phyloP scores from a whole-genome alignment of 2,888 invertebrate genomes.

The Leucophora obtusa region DNA sequence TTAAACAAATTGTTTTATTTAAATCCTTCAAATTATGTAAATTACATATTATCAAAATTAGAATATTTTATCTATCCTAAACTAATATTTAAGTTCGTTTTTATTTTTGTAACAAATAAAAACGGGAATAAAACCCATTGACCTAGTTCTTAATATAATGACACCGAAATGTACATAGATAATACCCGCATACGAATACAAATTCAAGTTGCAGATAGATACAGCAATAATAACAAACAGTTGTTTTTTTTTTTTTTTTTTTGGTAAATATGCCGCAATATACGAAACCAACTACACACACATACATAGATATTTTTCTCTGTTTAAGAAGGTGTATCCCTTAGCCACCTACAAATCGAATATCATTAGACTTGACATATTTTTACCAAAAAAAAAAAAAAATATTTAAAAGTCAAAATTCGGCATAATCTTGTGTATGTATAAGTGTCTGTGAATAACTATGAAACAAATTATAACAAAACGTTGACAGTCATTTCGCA shows the following conservation, averaged over 20 bases:
- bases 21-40: not conserved
- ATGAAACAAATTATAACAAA: conserved; percentile 1
- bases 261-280: not conserved
- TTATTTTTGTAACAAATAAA: conserved; percentile 7
- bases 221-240: not conserved
- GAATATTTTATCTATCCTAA: not conserved
- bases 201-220: not conserved
- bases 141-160: conserved; percentile 37
- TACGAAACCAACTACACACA: not conserved
- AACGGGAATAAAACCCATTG: conserved; percentile 51
- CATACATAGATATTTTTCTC: not conserved
- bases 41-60: not conserved
- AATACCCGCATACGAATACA: conserved; percentile 18
- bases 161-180: conserved; percentile 10
- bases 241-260: not conserved
- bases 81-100: not conserved
- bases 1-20: too few species aligned
- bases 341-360: not conserved
- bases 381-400: not conserved
- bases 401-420: not conserved
- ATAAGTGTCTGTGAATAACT: not conserved
- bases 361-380: not conserved
- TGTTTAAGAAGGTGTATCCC: not conserved
- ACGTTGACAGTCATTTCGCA: not conserved
- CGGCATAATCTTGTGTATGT: not conserved